Percentiles rank a stretch among this genome's conserved stretches.
Conservation (phyloP, 1,140 invertebrate genomes). For the Cydia fagiglandana region DNA sequence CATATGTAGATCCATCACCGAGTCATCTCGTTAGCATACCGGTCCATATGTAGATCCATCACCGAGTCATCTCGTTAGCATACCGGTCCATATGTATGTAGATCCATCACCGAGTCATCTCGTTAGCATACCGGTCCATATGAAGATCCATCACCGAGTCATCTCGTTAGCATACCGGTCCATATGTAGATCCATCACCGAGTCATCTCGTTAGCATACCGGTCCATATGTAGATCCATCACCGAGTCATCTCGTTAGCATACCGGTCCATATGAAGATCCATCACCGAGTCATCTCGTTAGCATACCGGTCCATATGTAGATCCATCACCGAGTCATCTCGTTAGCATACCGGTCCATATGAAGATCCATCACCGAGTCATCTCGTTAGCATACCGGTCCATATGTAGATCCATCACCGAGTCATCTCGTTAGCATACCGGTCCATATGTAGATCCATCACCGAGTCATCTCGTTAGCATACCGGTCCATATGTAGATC, state of each 20-base stretch:
- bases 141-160: not conserved
- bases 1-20: not conserved
- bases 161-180: constrained; percentile 10
- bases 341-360: constrained; percentile 4
- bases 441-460: not conserved
- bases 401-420: not conserved
- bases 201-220: constrained; percentile 23
- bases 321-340: not conserved
- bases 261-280: not conserved
- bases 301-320: not conserved
- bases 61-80: constrained; percentile 9
- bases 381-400: constrained; percentile 10
- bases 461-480: constrained; percentile 9
- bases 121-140: constrained; percentile 4
- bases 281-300: constrained; percentile 10
- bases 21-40: constrained; percentile 23
- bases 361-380: not conserved
- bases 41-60: not conserved
- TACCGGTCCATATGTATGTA: constrained; percentile 7
- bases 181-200: not conserved
- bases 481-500: not conserved
- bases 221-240: not conserved
- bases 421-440: constrained; percentile 23
- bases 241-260: constrained; percentile 9
- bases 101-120: not conserved